phyloP scores from a whole-genome alignment of 2,113 vertebrate species.

The Pteruthius melanotis region DNA sequence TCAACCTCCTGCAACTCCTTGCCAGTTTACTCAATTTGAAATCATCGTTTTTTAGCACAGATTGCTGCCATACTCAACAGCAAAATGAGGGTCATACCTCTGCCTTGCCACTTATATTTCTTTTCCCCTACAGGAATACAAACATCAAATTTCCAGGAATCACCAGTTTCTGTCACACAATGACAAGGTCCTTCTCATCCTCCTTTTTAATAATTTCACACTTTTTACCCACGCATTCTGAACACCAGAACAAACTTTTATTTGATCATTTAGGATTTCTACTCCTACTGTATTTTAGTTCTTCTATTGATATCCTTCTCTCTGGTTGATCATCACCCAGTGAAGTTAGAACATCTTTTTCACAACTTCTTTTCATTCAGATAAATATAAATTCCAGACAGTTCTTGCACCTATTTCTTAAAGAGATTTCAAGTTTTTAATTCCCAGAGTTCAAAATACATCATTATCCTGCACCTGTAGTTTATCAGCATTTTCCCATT shows the following conservation, averaged over 20 bases:
- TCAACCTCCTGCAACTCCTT: not conserved
- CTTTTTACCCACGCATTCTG: not conserved
- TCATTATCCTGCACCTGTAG: not conserved
- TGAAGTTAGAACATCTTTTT: not conserved
- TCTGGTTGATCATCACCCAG: not conserved
- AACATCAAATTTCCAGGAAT: not conserved
- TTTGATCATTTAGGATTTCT: not conserved
- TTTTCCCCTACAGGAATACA: not conserved
- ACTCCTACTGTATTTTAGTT: not conserved
- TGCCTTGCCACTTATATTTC: not conserved
- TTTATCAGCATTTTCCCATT: not conserved
- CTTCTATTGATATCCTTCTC: not conserved
- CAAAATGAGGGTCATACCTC: not conserved
- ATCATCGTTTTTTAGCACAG: not conserved
- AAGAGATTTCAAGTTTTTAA: not conserved
- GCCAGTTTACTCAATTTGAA: not conserved
- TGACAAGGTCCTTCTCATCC: not conserved
- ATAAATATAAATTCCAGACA: not conserved
- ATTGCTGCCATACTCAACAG: not conserved
- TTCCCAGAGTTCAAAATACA: not conserved
- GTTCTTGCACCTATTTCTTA: not conserved
- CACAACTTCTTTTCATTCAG: not conserved
- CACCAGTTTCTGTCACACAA: not conserved
- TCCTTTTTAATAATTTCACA: not conserved
- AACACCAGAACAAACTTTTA: not conserved